Evolutionary conservation across 2,888 invertebrate species (phyloP), one percentile per base, ranked within the genome.

Genomic region (Nomada flava): DNA sequence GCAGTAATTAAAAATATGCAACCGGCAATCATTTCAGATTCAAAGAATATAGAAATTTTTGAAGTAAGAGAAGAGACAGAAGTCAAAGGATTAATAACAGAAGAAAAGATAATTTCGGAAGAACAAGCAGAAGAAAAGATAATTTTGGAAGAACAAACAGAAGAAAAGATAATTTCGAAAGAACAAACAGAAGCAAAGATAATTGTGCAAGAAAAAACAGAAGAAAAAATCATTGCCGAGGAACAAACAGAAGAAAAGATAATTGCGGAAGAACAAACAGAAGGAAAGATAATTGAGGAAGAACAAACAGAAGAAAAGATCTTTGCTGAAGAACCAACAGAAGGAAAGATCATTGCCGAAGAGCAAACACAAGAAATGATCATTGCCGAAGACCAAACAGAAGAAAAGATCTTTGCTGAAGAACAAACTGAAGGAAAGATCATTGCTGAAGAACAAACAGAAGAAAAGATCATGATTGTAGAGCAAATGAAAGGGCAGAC

Each of bases 11-110:
- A 36, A 47, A 13, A 62, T 62, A 5, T 2, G 1, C 47, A 68
- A 23, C 23, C 18, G 53, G 10, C 42, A 78, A 75, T 73, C 53
- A 55, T 47, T 47, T 47, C 47, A 47, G 15, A 10, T 13, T 15
- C 15, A 36, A 36, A 36, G 47, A 10, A 60, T 55, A 1, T 29
- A 20, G 36, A 63, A n/a, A 26, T 44, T 26, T 26, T 26, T 26
- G 36, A 36, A 13, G 11, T n/a, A n/a, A 20, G 18, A 15, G 20
- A 59, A 20, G 47, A 69, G n/a, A 42, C 47, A 3, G 13, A 29
- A 20, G 23, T 47, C 13, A 26, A 64, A 7, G 44, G 47, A 59
- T 13, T 29, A 65, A 74, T 26, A 10, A n/a, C n/a, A 44, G 18
- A 20, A 11, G 3, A 7, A 9, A 20, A 53, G 7, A 20, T 7